Conservation (phyloP, 2,888 invertebrate species). For the Merodon equestris region DNA sequence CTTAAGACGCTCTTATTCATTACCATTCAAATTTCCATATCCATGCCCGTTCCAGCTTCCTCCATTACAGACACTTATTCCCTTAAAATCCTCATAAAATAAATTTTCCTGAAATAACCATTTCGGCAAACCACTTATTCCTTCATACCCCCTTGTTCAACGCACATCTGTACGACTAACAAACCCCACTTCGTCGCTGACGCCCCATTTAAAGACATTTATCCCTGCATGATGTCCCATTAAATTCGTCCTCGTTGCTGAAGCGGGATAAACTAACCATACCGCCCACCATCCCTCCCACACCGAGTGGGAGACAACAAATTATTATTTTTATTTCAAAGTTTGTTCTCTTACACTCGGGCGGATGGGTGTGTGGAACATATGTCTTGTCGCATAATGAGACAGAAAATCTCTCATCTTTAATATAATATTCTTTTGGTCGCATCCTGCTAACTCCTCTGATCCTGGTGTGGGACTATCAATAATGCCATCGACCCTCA, state of each 20-base stretch:
- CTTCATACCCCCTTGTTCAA: slow-evolving; percentile 26
- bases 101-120: slow-evolving; percentile 38
- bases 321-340: slow-evolving; percentile 3
- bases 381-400: slow-evolving; percentile 60
- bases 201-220: slow-evolving; percentile 40
- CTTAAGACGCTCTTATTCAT: slow-evolving; percentile 1
- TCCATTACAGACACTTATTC: slow-evolving; percentile 37
- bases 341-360: slow-evolving; percentile 19
- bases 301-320: not conserved
- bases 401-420: slow-evolving; percentile 40
- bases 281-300: not conserved
- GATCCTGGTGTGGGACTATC: slow-evolving; percentile 8
- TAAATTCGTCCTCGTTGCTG: slow-evolving; percentile 18
- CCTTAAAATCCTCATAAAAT: slow-evolving; percentile 48
- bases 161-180: slow-evolving; percentile 27
- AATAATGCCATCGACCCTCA: slow-evolving; percentile 22
- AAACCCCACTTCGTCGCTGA: not conserved
- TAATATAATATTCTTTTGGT: not conserved
- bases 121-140: slow-evolving; percentile 28
- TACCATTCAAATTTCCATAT: not conserved
- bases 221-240: slow-evolving; percentile 61
- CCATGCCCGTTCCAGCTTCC: no score
- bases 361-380: slow-evolving; percentile 25
- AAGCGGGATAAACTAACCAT: slow-evolving; percentile 30
- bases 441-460: slow-evolving; percentile 3